Conservation (phyloP, 1,140 invertebrate genomes). For the Bradysia coprophila region DNA sequence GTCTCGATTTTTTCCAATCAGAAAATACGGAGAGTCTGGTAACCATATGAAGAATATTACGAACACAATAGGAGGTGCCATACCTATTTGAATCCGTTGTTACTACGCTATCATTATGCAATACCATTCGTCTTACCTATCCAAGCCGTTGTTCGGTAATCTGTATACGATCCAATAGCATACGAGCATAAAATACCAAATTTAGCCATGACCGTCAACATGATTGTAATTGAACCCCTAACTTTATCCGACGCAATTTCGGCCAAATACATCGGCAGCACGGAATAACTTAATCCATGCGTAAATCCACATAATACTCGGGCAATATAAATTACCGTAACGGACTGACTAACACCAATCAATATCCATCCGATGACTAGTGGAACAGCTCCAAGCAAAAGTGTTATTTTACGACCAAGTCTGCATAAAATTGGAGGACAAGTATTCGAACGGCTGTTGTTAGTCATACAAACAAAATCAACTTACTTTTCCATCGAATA, state of each 20-base stretch:
- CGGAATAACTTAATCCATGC: slow-evolving; percentile 42
- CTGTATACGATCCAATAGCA: slow-evolving; percentile 38
- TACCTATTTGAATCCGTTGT: too few species aligned
- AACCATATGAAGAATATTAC: slow-evolving; percentile 43
- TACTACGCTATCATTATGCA: too few species aligned
- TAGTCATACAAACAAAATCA: too few species aligned
- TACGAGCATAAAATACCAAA: slow-evolving; percentile 48
- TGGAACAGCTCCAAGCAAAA: slow-evolving; percentile 36
- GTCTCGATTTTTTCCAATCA: slow-evolving; percentile 31
- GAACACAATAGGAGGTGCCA: slow-evolving; percentile 35
- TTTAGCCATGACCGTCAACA: slow-evolving; percentile 41
- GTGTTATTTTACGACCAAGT: slow-evolving; percentile 45
- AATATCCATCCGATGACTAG: slow-evolving; percentile 43
- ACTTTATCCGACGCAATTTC: slow-evolving; percentile 46
- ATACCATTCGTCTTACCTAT: too few species aligned
- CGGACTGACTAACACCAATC: slow-evolving; percentile 31
- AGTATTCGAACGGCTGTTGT: too few species aligned
- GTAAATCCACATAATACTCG: slow-evolving; percentile 39
- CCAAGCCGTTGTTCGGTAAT: slow-evolving; percentile 32
- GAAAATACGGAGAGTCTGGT: slow-evolving; percentile 63
- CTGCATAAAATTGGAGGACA: slow-evolving; percentile 8
- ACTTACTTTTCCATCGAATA: too few species aligned
- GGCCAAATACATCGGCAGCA: slow-evolving; percentile 41
- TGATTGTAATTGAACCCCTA: slow-evolving; percentile 46
- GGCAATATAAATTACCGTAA: slow-evolving; percentile 29